Evolutionary conservation across 2,888 invertebrate species (phyloP).

Genomic region (Odontocerum albicorne): DNA sequence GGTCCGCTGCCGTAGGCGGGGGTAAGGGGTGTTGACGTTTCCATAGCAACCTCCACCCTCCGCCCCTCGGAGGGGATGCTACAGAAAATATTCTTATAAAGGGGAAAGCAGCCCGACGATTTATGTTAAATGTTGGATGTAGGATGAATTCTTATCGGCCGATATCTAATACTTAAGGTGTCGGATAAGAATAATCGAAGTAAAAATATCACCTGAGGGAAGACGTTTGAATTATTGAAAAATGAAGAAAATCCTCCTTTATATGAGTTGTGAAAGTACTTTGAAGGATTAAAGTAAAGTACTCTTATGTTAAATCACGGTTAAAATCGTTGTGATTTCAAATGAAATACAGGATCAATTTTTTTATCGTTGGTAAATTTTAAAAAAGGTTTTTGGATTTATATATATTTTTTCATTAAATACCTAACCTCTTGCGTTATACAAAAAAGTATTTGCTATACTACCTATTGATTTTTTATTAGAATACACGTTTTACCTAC

Average conservation of each 20-base stretch:
- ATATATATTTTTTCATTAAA: no score
- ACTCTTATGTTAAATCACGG: no score
- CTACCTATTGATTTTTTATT: no score
- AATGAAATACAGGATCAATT: no score
- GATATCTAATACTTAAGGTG: slow-evolving; percentile 27
- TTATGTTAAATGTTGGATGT: slow-evolving; percentile 32
- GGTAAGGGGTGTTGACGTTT: slow-evolving; percentile 23
- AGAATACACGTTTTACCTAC: no score
- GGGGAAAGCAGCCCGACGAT: slow-evolving; percentile 27
- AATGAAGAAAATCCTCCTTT: not conserved
- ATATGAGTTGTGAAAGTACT: no score
- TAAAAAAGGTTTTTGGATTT: no score
- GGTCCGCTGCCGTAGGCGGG: slow-evolving; percentile 10
- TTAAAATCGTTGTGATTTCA: no score
- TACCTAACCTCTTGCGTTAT: no score
- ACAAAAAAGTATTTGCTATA: no score
- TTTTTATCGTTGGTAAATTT: no score
- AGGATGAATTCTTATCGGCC: slow-evolving; percentile 36
- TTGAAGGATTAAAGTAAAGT: no score
- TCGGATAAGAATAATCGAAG: slow-evolving; percentile 7
- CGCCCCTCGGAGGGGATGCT: slow-evolving; percentile 11
- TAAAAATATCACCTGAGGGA: slow-evolving; percentile 7
- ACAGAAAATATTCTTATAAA: slow-evolving; percentile 26
- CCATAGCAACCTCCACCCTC: slow-evolving; percentile 19
- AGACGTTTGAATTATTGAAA: not conserved